phyloP scores from a whole-genome alignment of 1,140 invertebrate species.

The Penaeus indicus region DNA sequence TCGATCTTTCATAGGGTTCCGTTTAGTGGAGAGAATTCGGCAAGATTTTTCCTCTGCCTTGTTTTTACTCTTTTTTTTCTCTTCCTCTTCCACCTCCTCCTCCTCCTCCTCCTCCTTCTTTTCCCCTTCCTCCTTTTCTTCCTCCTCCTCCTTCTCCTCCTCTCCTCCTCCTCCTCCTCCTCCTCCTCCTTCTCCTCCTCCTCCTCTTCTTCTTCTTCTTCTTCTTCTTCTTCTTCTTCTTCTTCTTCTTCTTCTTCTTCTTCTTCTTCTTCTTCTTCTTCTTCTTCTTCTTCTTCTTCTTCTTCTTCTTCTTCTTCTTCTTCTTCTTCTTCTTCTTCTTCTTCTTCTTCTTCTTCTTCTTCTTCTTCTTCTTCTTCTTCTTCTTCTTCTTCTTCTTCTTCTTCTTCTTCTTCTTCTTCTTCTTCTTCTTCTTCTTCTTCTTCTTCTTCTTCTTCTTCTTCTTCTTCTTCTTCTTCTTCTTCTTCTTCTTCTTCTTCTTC shows the following conservation, averaged over 20 bases:
- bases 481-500: background rate
- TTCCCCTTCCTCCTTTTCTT: too few species aligned
- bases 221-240: background rate
- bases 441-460: background rate
- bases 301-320: background rate
- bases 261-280: background rate
- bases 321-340: background rate
- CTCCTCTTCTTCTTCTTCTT: too few species aligned
- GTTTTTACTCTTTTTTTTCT: too few species aligned
- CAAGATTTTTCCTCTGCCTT: too few species aligned
- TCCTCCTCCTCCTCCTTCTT: too few species aligned
- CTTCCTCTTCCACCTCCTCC: too few species aligned
- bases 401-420: background rate
- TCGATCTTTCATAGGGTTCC: too few species aligned
- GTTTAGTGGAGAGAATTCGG: too few species aligned
- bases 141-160: too few species aligned
- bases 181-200: too few species aligned
- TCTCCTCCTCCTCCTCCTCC: too few species aligned
- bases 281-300: background rate
- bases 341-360: background rate
- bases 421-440: background rate
- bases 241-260: background rate
- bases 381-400: background rate
- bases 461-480: background rate
- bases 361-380: background rate